Evolutionary conservation across 2,888 invertebrate species (phyloP), one percentile per base, ranked within the genome.

Genomic region (Corythucha ciliata): DNA sequence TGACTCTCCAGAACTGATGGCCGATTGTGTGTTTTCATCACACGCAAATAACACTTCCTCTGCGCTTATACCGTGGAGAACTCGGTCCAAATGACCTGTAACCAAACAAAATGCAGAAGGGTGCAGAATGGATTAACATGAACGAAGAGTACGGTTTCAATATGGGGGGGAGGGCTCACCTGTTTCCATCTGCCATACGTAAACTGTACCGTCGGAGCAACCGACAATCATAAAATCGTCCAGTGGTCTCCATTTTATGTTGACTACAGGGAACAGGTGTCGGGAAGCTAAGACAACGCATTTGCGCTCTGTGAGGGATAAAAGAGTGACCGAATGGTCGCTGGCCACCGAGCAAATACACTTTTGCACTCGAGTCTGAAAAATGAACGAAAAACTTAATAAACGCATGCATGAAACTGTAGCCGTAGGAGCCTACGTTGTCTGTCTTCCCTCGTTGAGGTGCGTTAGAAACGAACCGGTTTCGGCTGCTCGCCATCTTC

Each of bases 131-230:
- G 8, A n/a, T 8, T 29, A 29, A 8, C 29, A 29, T 29, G 29
- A n/a, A 29, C 29, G n/a, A 10, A 29, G n/a, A 29, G 8, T 29
- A 8, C n/a, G n/a, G n/a, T n/a, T 29, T 50, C 49, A n/a, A 5
- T 7, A 48, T 20, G n/a, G 20, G 25, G 48, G 12, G 21, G 12
- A 10, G 6, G 16, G n/a, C n/a, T 56, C 58, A 73, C 77, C 78
- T 2, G 97, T 98, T 72, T 98, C 98, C 94, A 98, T 97, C 74
- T 98, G 97, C 98, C 98, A 98, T 1, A 98, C 93, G 69, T 94
- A 96, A 2, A 97, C 94, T 0, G 94, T 91, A 2, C 96, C 94
- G 69, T 99, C 97, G 6, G 91, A 88, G 68, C 94, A 94, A 1
- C 91, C 92, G 16, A 97, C 91, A 59, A 96, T 86, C 77, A 98